A percentile compares a stretch with the other conserved stretches of the same genome.
Conservation (phyloP, 2,888 invertebrate species). For the Eupithecia dodoneata region DNA sequence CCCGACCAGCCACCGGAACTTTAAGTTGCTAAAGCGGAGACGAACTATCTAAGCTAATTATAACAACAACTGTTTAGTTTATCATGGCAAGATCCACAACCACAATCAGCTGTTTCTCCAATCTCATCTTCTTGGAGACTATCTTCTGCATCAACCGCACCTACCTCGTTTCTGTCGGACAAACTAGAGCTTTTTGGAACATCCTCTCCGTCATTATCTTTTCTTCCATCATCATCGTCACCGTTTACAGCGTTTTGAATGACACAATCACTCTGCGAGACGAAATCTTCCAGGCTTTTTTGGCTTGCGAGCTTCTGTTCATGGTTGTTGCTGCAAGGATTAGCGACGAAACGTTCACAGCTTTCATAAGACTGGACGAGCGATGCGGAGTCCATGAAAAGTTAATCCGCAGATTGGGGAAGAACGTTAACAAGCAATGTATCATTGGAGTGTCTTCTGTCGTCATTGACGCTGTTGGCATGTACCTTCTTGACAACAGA, state of each 20-base stretch:
- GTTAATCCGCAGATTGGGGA: slow-evolving; percentile 43
- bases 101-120: slow-evolving; percentile 46
- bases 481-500: slow-evolving; percentile 42
- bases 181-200: slow-evolving; percentile 50
- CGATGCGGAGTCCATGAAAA: slow-evolving; percentile 53
- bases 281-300: slow-evolving; percentile 47
- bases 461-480: slow-evolving; percentile 53
- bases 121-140: slow-evolving; percentile 56
- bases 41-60: not conserved
- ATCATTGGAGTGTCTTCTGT: slow-evolving; percentile 45
- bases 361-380: slow-evolving; percentile 56
- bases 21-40: not conserved
- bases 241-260: slow-evolving; percentile 49
- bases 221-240: slow-evolving; percentile 30
- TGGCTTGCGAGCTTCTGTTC: slow-evolving; percentile 48
- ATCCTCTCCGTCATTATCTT: slow-evolving; percentile 43
- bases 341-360: slow-evolving; percentile 45
- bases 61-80: not conserved
- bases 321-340: slow-evolving; percentile 47
- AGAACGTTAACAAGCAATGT: slow-evolving; percentile 37
- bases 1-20: not conserved
- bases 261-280: slow-evolving; percentile 7
- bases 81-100: slow-evolving; percentile 25
- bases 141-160: slow-evolving; percentile 63
- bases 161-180: slow-evolving; percentile 49